Base-by-base conservation (phyloP, 2,797 vertebrate genomes). In the Anguilla megastoma region DNA sequence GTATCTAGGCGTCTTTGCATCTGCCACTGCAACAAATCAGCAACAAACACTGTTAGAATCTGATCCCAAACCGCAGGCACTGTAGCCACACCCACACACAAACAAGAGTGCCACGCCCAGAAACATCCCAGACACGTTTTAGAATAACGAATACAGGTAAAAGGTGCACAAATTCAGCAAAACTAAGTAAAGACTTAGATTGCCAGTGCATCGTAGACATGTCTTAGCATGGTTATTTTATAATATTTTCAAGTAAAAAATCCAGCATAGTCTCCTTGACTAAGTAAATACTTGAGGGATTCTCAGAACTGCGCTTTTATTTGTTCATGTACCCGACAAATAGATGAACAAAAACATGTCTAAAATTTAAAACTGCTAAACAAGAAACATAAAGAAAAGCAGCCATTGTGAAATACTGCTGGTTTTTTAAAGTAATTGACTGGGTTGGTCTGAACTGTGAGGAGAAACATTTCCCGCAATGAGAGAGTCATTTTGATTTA, bases 401-500 rank as follows among this genome's bases (percentile, higher is more conserved):
- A 48, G 41, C 41, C 24, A 24, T 82, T 7, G 48, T 3, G 74
- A 36, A 79, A 12, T 14, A 79, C 3, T 14, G 30, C 16, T 41
- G 33, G 33, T 2, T 76, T 80, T 48, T 50, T 48, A 24, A 50
- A 80, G 18, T 48, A 82, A 82, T 82, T n/a, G 24, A 48, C 41
- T 48, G 45, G 79, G 79, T 50, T 82, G 79, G 18, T 45, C 79
- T 50, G 36, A 82, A 82, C 18, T 82, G 14, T 1, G 79, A 8
- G 79, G 79, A 45, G 2, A n/a, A 82, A 24, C 41, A 50, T 48
- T 50, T 50, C 45, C 79, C 36, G 2, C 6, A 12, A 1, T 82
- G 30, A n/a, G 50, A 14, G 52, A n/a, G 24, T 27, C 12, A 76
- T 74, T 60, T 79, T 79, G 50, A 87, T 87, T 87, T 87, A 87